Evolutionary conservation across 2,888 invertebrate species (phyloP).

Genomic region (Tyria jacobaeae): DNA sequence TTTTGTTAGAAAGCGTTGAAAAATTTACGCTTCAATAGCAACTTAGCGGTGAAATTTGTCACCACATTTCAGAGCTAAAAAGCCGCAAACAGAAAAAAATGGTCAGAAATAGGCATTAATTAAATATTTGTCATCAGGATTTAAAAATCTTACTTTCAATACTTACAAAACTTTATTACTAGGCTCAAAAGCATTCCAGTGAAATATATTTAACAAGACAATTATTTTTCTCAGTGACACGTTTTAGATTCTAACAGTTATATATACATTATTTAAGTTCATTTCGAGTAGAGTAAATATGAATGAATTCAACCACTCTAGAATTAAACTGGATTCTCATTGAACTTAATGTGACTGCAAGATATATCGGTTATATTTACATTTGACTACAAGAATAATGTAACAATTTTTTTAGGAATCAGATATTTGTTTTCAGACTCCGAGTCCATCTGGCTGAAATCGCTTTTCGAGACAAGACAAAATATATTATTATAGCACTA

Average conservation of each 20-base stretch:
- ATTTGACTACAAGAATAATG: not conserved
- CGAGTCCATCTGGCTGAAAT: not conserved
- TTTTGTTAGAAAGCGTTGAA: too few species aligned
- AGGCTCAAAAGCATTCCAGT: too few species aligned
- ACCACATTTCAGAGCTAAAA: too few species aligned
- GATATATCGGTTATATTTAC: constrained; percentile 45
- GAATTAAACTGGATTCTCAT: constrained; percentile 15
- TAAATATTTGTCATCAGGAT: not conserved
- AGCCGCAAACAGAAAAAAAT: too few species aligned
- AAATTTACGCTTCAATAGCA: too few species aligned
- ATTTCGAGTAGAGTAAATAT: not conserved
- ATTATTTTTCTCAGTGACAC: not conserved
- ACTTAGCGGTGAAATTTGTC: too few species aligned
- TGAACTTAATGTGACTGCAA: constrained; percentile 9
- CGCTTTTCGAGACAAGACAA: too few species aligned
- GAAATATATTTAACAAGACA: not conserved
- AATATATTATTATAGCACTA: too few species aligned
- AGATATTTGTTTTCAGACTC: too few species aligned
- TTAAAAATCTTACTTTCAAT: too few species aligned
- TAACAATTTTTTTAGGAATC: not conserved
- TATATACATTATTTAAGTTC: not conserved
- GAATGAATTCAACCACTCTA: not conserved
- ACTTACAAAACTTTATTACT: too few species aligned
- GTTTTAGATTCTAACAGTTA: not conserved
- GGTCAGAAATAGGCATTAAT: not conserved